Percentiles rank a stretch among this genome's conserved stretches.
Evolutionary conservation across 1,140 invertebrate genomes (phyloP).

Genomic region (Drosophila bocqueti): DNA sequence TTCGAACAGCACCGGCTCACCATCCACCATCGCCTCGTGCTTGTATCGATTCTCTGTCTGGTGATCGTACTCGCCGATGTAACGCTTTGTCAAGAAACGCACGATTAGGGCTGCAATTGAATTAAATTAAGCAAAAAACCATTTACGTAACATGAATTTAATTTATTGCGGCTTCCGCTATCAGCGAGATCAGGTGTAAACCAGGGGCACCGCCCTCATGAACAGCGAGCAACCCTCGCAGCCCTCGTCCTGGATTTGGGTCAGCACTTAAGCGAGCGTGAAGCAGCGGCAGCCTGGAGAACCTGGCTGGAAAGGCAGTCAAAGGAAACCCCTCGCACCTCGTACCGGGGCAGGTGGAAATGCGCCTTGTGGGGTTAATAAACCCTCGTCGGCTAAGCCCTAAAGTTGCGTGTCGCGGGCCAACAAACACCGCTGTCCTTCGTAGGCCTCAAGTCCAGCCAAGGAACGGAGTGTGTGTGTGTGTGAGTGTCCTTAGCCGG

Average conservation of each 20-base stretch:
- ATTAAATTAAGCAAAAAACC: conserved; percentile 37
- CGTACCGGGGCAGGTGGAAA: conserved; percentile 52
- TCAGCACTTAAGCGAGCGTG: conserved; percentile 74
- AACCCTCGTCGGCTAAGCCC: conserved; percentile 58
- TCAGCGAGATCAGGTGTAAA: conserved; percentile 66
- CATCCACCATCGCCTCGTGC: conserved; percentile 95
- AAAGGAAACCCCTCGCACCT: conserved; percentile 2
- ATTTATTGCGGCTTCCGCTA: conserved; percentile 43
- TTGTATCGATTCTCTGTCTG: conserved; percentile 97
- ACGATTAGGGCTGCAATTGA: conserved; percentile 93
- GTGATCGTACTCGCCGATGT: conserved; percentile 97
- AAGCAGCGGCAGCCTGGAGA: conserved; percentile 19
- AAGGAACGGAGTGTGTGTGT: conserved; percentile 3
- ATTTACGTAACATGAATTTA: conserved; percentile 64
- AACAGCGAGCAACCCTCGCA: conserved; percentile 13
- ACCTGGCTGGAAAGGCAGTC: background rate
- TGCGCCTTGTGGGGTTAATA: conserved; percentile 71
- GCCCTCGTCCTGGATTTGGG: conserved; percentile 50
- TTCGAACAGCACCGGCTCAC: conserved; percentile 95
- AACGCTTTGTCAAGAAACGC: conserved; percentile 94
- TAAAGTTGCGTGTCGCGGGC: conserved; percentile 68
- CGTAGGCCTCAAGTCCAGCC: conserved; percentile 19
- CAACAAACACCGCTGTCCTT: conserved; percentile 64
- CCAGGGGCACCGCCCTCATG: conserved; percentile 54
- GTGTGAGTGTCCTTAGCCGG: conserved; percentile 8